Conservation (phyloP, 1,140 invertebrate genomes). For the Trachelipus rathkii region DNA sequence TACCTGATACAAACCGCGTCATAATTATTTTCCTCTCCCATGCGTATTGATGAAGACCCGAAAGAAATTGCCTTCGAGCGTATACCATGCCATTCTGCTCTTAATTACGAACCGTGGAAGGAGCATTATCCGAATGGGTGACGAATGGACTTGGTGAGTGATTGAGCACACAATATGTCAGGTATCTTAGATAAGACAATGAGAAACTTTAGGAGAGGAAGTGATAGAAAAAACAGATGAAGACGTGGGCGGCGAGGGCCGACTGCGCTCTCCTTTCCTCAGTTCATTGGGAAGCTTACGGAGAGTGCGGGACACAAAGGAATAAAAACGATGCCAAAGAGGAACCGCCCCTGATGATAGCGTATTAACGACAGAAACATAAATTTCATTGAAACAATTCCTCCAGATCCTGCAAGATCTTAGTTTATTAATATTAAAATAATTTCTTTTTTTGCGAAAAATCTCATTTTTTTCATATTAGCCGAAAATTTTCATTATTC, state of each 20-base stretch:
- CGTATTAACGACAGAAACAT: too few relatives aligned
- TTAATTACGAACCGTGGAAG: conserved; percentile 62
- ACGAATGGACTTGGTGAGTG: conserved; percentile 70
- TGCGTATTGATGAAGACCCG: conserved; percentile 65
- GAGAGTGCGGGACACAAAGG: conserved; percentile 36
- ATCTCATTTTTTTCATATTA: too few relatives aligned
- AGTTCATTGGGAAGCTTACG: conserved; percentile 40
- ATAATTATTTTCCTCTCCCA: conserved; percentile 69
- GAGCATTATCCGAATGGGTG: conserved; percentile 63
- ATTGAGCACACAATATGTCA: conserved; percentile 62
- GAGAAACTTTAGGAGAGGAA: conserved; percentile 55
- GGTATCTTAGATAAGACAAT: conserved; percentile 57
- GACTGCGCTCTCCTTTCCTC: conserved; percentile 51
- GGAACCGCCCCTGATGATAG: too few relatives aligned
- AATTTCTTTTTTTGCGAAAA: too few relatives aligned
- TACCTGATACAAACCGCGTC: conserved; percentile 75
- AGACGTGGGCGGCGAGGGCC: conserved; percentile 59
- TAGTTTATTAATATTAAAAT: too few relatives aligned
- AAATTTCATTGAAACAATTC: too few relatives aligned
- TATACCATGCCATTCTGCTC: conserved; percentile 48
- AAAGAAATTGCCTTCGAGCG: conserved; percentile 58
- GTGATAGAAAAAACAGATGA: conserved; percentile 55
- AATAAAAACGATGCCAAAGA: not conserved
- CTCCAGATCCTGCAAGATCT: too few relatives aligned
- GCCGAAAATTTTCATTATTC: too few relatives aligned